Base-by-base conservation (phyloP, 2,888 invertebrate genomes). In the Drosophila nigricruria region DNA sequence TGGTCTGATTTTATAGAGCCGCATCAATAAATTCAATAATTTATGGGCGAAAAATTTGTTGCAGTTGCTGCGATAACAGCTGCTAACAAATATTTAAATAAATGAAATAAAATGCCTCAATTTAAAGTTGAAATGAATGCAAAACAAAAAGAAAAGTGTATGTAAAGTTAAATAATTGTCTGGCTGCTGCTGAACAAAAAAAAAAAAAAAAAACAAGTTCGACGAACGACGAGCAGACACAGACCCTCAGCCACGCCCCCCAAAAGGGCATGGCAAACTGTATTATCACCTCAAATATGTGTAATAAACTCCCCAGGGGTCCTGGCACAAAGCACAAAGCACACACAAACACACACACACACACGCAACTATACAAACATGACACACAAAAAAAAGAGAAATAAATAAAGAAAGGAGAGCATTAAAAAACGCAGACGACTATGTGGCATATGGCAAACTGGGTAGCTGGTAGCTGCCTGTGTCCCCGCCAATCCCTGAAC, bases 261-360 rank as follows among this genome's bases (percentile, higher is more conserved):
- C 6, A 57, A 34, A 25, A 61, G 63, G 75, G 56, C 69, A 64
- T 62, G 69, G 68, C 72, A 70, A 82, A 88, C 86, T 80, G 84
- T 77, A 88, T 86, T 86, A 86, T 89, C 86, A 86, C 86, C 86
- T 86, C 84, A 90, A 86, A 86, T 89, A 83, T 89, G 89, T 89
- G 81, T 89, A 89, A 88, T 88, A 86, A 89, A 86, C 79, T 86
- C 81, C 84, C 79, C 71, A 42, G 81, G 79, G 90, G 57, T 60
- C 45, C 59, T 64, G 72, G 79, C 81, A 86, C 65, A 83, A 68
- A 62, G 70, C 71, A 72, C 65, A 52, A 34, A 34, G 23, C 49
- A 42, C 59, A 63, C 38, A 34, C 32, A n/a, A n/a, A 30, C 30
- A 64, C 54, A 59, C 47, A 54, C 57, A 18, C 59, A 65, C 45